Percentiles rank a stretch among this genome's conserved stretches.
Evolutionary conservation across 2,113 vertebrate genomes (phyloP).

Genomic region (Spilogale gracilis): DNA sequence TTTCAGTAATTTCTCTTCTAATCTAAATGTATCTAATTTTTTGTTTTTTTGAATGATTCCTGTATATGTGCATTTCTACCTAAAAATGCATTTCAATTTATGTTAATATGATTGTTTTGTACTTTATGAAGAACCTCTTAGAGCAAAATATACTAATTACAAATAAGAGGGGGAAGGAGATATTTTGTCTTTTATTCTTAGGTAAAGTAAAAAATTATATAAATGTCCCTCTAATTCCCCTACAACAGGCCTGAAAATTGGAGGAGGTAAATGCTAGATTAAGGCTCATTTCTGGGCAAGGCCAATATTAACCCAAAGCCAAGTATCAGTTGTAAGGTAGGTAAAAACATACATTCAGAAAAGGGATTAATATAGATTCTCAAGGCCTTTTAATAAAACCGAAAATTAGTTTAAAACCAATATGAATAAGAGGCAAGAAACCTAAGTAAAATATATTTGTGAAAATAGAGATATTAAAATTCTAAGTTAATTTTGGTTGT

Average conservation of each 20-base stretch:
- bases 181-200: slow-evolving; percentile 44
- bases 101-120: background rate
- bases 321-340: background rate
- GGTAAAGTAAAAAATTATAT: background rate
- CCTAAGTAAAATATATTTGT: slow-evolving; percentile 20
- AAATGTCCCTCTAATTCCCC: background rate
- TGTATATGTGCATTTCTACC: background rate
- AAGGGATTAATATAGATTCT: background rate
- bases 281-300: slow-evolving; percentile 41
- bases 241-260: background rate
- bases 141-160: background rate
- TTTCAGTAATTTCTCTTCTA: slow-evolving; percentile 29
- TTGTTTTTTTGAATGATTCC: slow-evolving; percentile 26
- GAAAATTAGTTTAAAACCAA: slow-evolving; percentile 37
- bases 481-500: slow-evolving; percentile 40
- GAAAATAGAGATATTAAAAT: slow-evolving; percentile 27
- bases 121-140: background rate
- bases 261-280: background rate
- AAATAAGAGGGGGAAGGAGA: background rate
- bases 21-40: background rate
- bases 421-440: slow-evolving; percentile 23
- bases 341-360: background rate
- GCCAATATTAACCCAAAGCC: slow-evolving; percentile 4
- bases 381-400: background rate
- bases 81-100: slow-evolving; percentile 25